These are phyloP conservation scores for Acanthopleura granulata DNA, from an alignment of 2,888 invertebrate species.

Conservation along the genomic window DNA sequence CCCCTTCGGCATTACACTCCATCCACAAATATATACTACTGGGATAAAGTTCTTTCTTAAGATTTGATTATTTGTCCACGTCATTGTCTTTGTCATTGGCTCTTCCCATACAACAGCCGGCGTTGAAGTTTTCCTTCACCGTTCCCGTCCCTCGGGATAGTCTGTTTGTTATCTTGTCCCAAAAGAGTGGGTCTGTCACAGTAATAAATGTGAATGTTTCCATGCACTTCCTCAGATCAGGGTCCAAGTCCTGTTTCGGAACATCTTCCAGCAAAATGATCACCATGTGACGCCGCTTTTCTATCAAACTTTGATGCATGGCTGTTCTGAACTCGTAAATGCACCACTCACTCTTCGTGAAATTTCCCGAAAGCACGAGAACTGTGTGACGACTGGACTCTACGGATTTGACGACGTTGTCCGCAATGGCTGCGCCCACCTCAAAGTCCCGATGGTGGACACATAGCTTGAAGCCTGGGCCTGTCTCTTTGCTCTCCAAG, in stretches of 20 bases:
- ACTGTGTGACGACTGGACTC: conserved; percentile 88
- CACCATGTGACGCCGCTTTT: conserved; percentile 83
- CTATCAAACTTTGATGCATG: conserved; percentile 82
- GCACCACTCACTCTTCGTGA: conserved; percentile 92
- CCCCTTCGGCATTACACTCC: too few relatives aligned
- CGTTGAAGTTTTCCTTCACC: too few relatives aligned
- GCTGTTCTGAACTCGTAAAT: conserved; percentile 90
- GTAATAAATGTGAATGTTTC: conserved; percentile 87
- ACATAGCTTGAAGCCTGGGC: conserved; percentile 72
- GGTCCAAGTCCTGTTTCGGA: conserved; percentile 85
- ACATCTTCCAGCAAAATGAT: conserved; percentile 87
- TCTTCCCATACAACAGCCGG: too few relatives aligned
- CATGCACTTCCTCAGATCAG: conserved; percentile 87
- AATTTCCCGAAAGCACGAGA: conserved; percentile 89
- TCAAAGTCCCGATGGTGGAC: conserved; percentile 54
- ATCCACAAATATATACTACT: too few relatives aligned
- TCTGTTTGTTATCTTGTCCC: conserved; percentile 91
- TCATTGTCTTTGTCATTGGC: too few relatives aligned
- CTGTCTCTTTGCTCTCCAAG: conserved; percentile 84
- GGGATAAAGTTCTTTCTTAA: too few relatives aligned
- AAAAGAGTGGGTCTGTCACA: conserved; percentile 92
- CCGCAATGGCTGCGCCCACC: conserved; percentile 75
- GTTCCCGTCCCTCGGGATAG: conserved; percentile 64
- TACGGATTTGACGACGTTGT: conserved; percentile 89
- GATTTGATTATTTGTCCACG: too few relatives aligned